A percentile compares a stretch with the other conserved stretches of the same genome.
Evolutionary conservation across 2,797 vertebrate genomes (phyloP).

Genomic region (Gallinago nigripennis): DNA sequence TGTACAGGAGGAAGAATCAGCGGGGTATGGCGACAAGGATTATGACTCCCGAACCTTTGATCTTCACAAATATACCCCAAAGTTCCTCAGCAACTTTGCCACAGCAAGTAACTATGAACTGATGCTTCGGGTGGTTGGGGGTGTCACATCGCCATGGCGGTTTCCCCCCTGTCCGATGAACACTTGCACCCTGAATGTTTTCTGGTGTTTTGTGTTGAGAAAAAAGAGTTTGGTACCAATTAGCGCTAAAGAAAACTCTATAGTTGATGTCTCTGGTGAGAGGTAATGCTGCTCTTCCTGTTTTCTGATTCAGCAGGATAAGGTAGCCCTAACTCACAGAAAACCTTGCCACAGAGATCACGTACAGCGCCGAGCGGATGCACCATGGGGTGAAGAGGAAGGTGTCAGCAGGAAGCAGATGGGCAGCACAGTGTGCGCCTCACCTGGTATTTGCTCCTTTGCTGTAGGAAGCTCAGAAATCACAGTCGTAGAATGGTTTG

Average conservation of each 20-base stretch:
- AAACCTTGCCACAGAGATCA: not conserved
- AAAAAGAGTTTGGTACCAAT: not conserved
- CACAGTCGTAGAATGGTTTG: not conserved
- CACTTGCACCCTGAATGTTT: rapidly evolving
- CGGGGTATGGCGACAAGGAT: not conserved
- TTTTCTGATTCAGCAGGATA: not conserved
- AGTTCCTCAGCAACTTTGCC: not conserved
- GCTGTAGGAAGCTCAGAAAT: not conserved
- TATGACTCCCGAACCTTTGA: not conserved
- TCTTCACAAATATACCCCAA: not conserved
- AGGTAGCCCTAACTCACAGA: not conserved
- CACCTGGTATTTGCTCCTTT: not conserved
- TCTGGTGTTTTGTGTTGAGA: not conserved
- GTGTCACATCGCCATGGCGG: rapidly evolving
- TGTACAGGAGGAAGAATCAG: not conserved
- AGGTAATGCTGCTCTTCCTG: not conserved
- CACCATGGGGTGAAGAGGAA: not conserved
- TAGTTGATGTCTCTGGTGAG: not conserved
- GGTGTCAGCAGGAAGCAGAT: not conserved
- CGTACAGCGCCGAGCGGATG: rapidly evolving
- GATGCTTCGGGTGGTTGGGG: not conserved
- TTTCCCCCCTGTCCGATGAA: not conserved
- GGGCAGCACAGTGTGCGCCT: not conserved
- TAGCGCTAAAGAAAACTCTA: not conserved
- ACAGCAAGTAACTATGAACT: rapidly evolving